Percentiles rank a stretch among this genome's conserved stretches.
Conservation (phyloP, 2,797 vertebrate genomes). For the Leontopithecus rosalia region DNA sequence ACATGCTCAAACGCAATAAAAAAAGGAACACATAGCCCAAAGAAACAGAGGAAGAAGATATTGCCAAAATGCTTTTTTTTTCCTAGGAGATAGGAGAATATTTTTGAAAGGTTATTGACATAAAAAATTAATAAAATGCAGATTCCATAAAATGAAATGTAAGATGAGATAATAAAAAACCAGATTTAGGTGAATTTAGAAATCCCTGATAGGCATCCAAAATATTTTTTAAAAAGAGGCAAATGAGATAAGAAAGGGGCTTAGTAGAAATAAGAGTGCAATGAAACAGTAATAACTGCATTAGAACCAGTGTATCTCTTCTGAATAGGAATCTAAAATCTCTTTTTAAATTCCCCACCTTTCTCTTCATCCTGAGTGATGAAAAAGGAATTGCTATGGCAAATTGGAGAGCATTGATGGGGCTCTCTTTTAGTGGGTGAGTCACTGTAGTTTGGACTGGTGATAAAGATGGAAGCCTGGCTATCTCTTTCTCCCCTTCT, state of each 20-base stretch:
- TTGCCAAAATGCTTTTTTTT: background rate
- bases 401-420: background rate
- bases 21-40: background rate
- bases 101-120: constrained; percentile 1
- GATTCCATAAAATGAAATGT: background rate
- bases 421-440: background rate
- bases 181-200: background rate
- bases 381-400: background rate
- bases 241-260: background rate
- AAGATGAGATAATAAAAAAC: background rate
- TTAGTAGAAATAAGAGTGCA: constrained; percentile 8
- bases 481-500: background rate
- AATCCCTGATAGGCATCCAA: background rate
- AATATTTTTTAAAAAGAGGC: constrained; percentile 10
- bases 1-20: background rate
- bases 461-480: background rate
- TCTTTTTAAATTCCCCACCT: background rate
- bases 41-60: background rate
- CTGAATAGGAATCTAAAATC: background rate
- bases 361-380: background rate
- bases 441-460: background rate
- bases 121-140: constrained; percentile 52
- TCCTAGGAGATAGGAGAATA: background rate
- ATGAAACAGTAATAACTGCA: constrained; percentile 51
- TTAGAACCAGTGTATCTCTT: background rate